Percentiles rank a stretch among this genome's conserved stretches.
These are phyloP conservation scores for Pseudomyrmex concolor DNA, from an alignment of 1,140 invertebrate genomes.

Conservation along the genomic window DNA sequence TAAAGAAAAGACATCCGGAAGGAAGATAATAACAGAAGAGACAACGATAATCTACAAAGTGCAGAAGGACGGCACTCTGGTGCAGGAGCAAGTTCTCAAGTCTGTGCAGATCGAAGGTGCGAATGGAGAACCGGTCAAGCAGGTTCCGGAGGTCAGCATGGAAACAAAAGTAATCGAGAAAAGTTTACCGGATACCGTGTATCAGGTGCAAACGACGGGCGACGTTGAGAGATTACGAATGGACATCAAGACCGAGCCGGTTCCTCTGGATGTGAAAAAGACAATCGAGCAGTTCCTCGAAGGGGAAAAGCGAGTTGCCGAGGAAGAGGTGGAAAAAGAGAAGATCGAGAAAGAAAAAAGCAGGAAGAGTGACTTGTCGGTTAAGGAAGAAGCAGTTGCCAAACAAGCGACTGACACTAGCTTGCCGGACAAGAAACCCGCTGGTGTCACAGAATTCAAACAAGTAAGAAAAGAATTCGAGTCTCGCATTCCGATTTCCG, in stretches of 20 bases:
- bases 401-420: background rate
- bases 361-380: background rate
- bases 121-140: background rate
- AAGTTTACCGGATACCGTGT: background rate
- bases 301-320: background rate
- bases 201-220: background rate
- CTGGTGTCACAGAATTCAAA: conserved; percentile 27
- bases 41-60: conserved; percentile 66
- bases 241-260: background rate
- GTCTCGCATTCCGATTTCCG: conserved; percentile 79
- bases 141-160: conserved; percentile 32
- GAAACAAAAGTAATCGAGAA: conserved; percentile 33
- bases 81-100: conserved; percentile 57
- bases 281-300: conserved; percentile 48
- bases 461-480: conserved; percentile 74
- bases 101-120: conserved; percentile 59
- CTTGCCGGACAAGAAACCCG: background rate
- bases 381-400: background rate
- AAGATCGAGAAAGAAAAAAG: background rate
- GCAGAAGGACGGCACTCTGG: conserved; percentile 52
- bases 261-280: conserved; percentile 1
- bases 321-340: background rate
- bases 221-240: conserved; percentile 12
- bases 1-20: conserved; percentile 46
- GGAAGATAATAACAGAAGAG: conserved; percentile 56